Evolutionary conservation across 2,113 vertebrate species (phyloP).

Genomic region (Alaudala cheleensis): DNA sequence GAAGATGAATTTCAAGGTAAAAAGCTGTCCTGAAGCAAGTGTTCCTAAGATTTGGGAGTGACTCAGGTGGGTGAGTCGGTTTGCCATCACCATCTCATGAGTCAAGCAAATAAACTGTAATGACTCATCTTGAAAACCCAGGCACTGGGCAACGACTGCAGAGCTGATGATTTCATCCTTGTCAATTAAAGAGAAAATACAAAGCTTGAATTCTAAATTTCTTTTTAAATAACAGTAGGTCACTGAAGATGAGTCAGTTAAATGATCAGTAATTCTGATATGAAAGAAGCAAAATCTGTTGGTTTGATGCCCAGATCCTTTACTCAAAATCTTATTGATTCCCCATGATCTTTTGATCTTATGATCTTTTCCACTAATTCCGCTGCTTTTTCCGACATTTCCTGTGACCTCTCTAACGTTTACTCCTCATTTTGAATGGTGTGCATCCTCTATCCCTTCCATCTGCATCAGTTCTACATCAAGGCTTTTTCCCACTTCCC

Average conservation of each 20-base stretch:
- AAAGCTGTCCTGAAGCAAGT: background rate
- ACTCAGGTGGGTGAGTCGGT: background rate
- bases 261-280: background rate
- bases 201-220: background rate
- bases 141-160: background rate
- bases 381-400: background rate
- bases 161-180: background rate
- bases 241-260: background rate
- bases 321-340: background rate
- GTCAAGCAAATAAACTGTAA: slow-evolving; percentile 14
- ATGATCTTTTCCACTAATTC: background rate
- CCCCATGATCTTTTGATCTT: too few species aligned
- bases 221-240: background rate
- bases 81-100: background rate
- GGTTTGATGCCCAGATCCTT: background rate
- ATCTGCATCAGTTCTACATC: background rate
- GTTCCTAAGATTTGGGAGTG: background rate
- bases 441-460: background rate
- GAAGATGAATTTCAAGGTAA: background rate
- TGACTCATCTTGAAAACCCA: background rate
- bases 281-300: background rate
- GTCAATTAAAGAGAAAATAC: background rate
- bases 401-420: background rate
- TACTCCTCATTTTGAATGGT: background rate
- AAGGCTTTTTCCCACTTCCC: background rate